Base-by-base conservation (phyloP, 2,888 invertebrate species). In the Cephonodes hylas region DNA sequence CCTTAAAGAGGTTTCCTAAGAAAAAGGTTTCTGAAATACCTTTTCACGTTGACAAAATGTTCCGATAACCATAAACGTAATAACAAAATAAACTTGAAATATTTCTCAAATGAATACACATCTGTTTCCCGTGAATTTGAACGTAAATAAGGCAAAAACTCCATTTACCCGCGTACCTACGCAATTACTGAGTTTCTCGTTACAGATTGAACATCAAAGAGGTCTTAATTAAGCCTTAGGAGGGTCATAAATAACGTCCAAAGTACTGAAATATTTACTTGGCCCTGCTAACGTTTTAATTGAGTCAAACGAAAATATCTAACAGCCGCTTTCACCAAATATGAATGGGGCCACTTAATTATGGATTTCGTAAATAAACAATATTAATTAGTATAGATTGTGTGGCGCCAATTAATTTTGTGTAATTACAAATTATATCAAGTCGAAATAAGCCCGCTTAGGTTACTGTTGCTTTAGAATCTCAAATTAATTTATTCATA, bases 151-250 rank as follows among this genome's bases (percentile, higher is more conserved):
- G 58, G 64, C 68, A 74, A 75, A 73, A 72, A 71, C 65, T 63
- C 69, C 70, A 67, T 75, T 77, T 77, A 78, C 80, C 69, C 77
- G 73, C 72, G 77, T 76, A 76, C 75, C 70, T 71, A 74, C 79
- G 85, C 81, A 89, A 89, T 90, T 86, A 89, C 84, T 72, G 77
- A 84, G 84, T 84, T 85, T 88, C 81, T 78, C 74, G 86, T 86
- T 84, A 84, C 87, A 88, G 88, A 90, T 90, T 89, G 88, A 88
- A 91, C 90, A 89, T 91, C 91, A 91, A 91, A 91, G 87, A 76
- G 72, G 76, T 75, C 78, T 86, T 90, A 91, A 91, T 91, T 91
- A 91, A 89, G 83, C 83, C 83, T 85, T 84, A 81, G 82, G 82
- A 85, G 81, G 82, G 76, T 81, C 85, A 86, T 90, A 89, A 89